Base-by-base conservation (phyloP, 2,797 vertebrate genomes). In the Amazona ochrocephala region DNA sequence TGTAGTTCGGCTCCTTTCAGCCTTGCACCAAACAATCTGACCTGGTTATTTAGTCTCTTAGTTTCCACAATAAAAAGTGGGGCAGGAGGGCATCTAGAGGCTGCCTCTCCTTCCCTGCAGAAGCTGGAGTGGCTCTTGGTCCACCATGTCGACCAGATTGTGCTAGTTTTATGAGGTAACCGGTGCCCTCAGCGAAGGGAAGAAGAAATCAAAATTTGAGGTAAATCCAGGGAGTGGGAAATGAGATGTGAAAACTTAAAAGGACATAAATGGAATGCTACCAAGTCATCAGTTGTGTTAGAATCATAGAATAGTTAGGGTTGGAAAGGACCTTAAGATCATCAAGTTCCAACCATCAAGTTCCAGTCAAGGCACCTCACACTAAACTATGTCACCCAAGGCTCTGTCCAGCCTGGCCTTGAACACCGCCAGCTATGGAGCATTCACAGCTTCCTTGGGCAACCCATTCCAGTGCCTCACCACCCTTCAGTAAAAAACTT, bases 21-120 rank as follows among this genome's bases (percentile, higher is more conserved):
- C 47, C 22, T 87, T 0, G 0, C 17, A 27, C 22, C 18, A 32
- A n/a, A 76, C n/a, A 32, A 26, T 58, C 17, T 45, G 13, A 16
- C 29, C 9, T 11, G 42, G 20, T 85, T 80, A 13, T 13, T 3
- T 19, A 39, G 27, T 53, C 8, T 62, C 30, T 47, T 62, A 13
- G 13, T 34, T 91, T 92, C 76, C 26, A 34, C 17, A 20, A 17
- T 74, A 66, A 34, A 71, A 89, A 75, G 14, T 13, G 27, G 62
- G 34, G 26, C 17, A 56, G 37, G 37, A 74, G 16, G 18, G 15
- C 20, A 13, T 47, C 20, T 44, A 13, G 66, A 32, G 44, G 26
- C 30, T 68, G 48, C 30, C 7, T 70, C 26, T 80, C 17, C n/a
- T 58, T 77, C 7, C 13, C 6, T 24, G 1, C 75, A 21, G 58